Evolutionary conservation across 2,113 vertebrate genomes (phyloP).

Genomic region (Nasalis larvatus): DNA sequence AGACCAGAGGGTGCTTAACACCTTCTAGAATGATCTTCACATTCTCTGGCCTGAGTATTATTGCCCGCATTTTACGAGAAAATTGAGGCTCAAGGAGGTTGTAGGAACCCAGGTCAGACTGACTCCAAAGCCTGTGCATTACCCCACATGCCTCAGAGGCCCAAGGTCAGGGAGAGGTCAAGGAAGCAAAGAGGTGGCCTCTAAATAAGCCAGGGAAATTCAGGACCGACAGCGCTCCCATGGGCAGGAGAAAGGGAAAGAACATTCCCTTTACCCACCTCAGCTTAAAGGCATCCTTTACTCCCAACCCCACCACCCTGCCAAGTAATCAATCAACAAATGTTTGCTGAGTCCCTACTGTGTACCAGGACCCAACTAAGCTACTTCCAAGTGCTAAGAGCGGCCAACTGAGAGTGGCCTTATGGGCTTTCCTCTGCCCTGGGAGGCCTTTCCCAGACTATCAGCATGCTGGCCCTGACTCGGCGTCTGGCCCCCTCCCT

Average conservation of each 20-base stretch:
- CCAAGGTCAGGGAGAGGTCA: not conserved
- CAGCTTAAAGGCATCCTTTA: not conserved
- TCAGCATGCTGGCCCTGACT: not conserved
- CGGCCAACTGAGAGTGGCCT: not conserved
- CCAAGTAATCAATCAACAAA: not conserved
- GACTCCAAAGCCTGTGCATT: not conserved
- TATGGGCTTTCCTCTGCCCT: not conserved
- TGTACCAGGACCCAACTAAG: not conserved
- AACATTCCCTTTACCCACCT: no score
- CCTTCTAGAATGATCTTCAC: not conserved
- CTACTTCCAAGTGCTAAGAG: not conserved
- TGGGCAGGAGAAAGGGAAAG: rapidly evolving
- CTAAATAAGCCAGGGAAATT: not conserved
- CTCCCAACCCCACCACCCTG: not conserved
- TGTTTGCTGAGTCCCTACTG: not conserved
- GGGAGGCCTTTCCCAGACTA: not conserved
- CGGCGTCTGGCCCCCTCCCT: not conserved
- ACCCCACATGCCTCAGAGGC: not conserved
- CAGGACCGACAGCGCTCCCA: rapidly evolving
- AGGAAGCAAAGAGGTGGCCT: not conserved
- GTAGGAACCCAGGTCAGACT: not conserved
- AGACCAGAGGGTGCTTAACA: not conserved
- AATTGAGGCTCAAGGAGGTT: not conserved
- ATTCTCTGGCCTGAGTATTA: no score
- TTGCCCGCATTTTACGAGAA: not conserved